These are phyloP conservation scores for Teinopalpus imperialis DNA, from an alignment of 2,888 invertebrate genomes.

Conservation along the genomic window DNA sequence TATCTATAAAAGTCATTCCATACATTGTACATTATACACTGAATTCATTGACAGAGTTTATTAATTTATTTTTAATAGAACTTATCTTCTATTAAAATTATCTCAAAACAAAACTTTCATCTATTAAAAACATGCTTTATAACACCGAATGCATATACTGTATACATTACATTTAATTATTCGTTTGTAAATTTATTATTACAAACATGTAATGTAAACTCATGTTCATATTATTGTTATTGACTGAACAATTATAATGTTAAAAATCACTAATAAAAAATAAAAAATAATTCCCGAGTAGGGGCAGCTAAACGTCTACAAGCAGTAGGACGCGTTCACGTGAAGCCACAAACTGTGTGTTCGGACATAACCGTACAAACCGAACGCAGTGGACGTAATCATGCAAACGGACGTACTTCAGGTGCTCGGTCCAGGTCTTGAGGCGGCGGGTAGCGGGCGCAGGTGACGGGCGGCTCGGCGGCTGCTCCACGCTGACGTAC, in stretches of 20 bases:
- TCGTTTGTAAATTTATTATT: not conserved
- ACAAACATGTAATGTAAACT: no score
- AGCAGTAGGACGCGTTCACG: not conserved
- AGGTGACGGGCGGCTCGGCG: slow-evolving; percentile 44
- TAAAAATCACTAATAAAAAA: no score
- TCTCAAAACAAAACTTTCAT: not conserved
- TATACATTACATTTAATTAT: not conserved
- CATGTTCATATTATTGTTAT: not conserved
- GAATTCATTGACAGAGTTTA: no score
- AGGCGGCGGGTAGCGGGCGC: slow-evolving; percentile 56
- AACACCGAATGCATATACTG: slow-evolving; percentile 2
- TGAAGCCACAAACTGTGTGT: not conserved
- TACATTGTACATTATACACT: no score
- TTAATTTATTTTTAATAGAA: no score
- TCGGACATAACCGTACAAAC: not conserved
- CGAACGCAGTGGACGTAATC: slow-evolving; percentile 18
- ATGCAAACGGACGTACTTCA: slow-evolving; percentile 66
- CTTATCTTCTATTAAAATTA: no score
- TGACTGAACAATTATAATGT: not conserved
- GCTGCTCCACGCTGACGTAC: slow-evolving; percentile 39
- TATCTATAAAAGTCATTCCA: no score
- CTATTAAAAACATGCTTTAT: not conserved
- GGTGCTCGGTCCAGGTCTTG: slow-evolving; percentile 70
- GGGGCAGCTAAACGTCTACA: not conserved
- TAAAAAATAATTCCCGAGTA: no score